Base-by-base conservation (phyloP, 1,140 invertebrate genomes). In the Orius insidiosus region DNA sequence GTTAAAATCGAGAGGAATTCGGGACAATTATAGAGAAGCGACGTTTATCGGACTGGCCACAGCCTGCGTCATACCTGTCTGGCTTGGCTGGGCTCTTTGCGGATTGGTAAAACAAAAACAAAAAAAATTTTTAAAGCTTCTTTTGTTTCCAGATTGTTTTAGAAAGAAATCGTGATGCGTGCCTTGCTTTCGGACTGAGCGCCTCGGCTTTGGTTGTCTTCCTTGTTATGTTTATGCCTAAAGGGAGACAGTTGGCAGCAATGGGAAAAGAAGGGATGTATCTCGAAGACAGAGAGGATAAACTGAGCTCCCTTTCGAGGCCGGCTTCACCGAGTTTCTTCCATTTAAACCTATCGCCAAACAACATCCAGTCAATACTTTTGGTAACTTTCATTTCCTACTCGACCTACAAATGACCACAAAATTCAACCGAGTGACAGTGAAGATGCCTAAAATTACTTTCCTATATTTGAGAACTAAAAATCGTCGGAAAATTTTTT, bases 21-120 rank as follows among this genome's bases (percentile, higher is more conserved):
- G 85, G n/a, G 87, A 93, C 58, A 93, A 94, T 61, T 87, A 92
- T 58, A 69, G 88, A 1, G 89, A 94, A 63, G 80, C 87, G 2
- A 73, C 76, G 4, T 92, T 89, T 60, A 92, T 94, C 46, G 85
- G 84, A 0, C 69, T 88, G 33, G 81, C 86, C 1, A 75, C 86
- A 9, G 81, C 83, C 7, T 74, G 83, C 13, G 76, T 78, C 35
- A 74, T 92, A 15, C 83, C 85, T 3, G 74, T 92, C 41, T 93
- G 87, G 85, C 64, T 89, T 40, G 79, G 80, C 10, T 88, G 85
- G 83, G 76, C 72, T 50, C 65, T 54, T 15, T 54, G 53, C 46
- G 53, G 53, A 13, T 44, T 54, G 37, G 53, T 54, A 34, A 39
- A 46, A 36, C 35, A 36, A n/a, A 3, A 15, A 36, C 14, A 36